phyloP scores from a whole-genome alignment of 2,888 invertebrate genomes.

The Selenia dentaria region DNA sequence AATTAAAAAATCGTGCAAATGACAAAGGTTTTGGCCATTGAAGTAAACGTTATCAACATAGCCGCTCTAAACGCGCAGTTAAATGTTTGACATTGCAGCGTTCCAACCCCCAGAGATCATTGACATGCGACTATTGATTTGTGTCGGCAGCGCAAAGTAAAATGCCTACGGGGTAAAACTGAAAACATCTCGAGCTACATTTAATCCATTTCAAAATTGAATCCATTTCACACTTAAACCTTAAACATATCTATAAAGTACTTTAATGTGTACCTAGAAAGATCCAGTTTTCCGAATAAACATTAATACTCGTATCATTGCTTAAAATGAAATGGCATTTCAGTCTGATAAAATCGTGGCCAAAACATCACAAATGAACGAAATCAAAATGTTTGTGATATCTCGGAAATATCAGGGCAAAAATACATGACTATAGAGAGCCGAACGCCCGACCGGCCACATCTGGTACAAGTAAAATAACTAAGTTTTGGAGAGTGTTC shows the following conservation, averaged over 20 bases:
- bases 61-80: slow-evolving; percentile 14
- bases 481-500: slow-evolving; percentile 27
- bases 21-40: slow-evolving; percentile 19
- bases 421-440: slow-evolving; percentile 29
- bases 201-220: neutral
- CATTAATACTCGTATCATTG: too few species aligned
- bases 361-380: slow-evolving; percentile 17
- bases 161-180: slow-evolving; percentile 24
- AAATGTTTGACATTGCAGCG: slow-evolving; percentile 40
- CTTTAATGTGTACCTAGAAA: too few species aligned
- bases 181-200: slow-evolving; percentile 11
- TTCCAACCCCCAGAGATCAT: slow-evolving; percentile 42
- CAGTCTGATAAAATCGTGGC: slow-evolving; percentile 9
- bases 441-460: slow-evolving; percentile 18
- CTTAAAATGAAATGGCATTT: slow-evolving; percentile 12
- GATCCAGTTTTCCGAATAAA: too few species aligned
- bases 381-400: slow-evolving; percentile 10
- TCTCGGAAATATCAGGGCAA: slow-evolving; percentile 26
- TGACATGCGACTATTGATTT: slow-evolving; percentile 50
- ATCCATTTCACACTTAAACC: too few species aligned
- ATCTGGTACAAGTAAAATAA: slow-evolving; percentile 31
- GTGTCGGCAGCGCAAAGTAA: slow-evolving; percentile 38
- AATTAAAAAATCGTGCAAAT: slow-evolving; percentile 17
- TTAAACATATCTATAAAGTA: too few species aligned
- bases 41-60: slow-evolving; percentile 12